Base-by-base conservation (phyloP, 2,888 invertebrate species). In the Lasiommata megera region DNA sequence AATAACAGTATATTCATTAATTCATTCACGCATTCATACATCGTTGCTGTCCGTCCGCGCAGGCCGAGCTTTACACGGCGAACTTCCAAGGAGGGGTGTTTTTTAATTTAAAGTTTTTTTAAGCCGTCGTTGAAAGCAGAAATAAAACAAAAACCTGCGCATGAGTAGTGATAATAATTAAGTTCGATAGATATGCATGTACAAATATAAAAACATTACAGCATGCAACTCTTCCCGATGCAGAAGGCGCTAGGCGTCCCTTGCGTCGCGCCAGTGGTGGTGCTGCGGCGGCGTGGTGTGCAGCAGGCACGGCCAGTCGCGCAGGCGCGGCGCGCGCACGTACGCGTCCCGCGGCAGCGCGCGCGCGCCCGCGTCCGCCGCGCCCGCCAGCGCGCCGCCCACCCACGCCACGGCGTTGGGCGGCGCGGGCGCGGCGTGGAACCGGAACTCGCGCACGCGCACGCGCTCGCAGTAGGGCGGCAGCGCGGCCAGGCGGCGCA, bases 321-420 rank as follows among this genome's bases (percentile, higher is more conserved):
- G 95, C 53, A 98, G 92, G 57, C 93, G 88, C 96, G 95, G 71
- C 73, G 64, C 69, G 76, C 68, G 74, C 60, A 94, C 84, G 87
- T 95, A 98, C 52, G 87, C 88, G 71, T 98, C 98, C 66, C 95
- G 94, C 0, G 94, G 92, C 41, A 96, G 78, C 9, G 95, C 95
- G 73, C 71, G 93, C 94, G 95, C 79, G 94, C 93, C 54, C 94
- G 92, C 43, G 91, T 90, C 72, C n/a, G 69, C 73, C 52, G 68
- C 72, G 36, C 72, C 96, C 52, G 69, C 69, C 56, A 79, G 67
- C 50, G 78, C 77, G 92, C 95, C 97, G 75, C 98, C 98, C 28
- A 96, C 86, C 98, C 98, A 99, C 37, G 96, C 94, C 9, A 94
- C 93, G 74, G 94, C 95, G 88, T 97, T 98, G 56, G 94, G 94